phyloP scores from a whole-genome alignment of 2,888 invertebrate species.

The Habrosyne pyritoides region DNA sequence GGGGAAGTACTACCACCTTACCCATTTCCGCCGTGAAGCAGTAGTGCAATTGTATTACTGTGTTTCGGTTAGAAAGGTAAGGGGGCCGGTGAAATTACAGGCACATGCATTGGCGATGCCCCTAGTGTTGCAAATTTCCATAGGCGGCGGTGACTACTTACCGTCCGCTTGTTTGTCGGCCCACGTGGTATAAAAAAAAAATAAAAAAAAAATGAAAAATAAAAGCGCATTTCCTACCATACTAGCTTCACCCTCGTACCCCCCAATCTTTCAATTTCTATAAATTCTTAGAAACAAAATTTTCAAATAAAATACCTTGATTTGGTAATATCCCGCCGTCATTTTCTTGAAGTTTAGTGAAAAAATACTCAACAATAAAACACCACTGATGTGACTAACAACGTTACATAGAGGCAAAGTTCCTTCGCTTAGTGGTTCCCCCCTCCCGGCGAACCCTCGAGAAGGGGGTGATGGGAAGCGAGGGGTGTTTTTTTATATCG shows the following conservation, averaged over 20 bases:
- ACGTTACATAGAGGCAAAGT: conserved; percentile 34
- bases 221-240: background rate
- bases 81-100: too few species aligned
- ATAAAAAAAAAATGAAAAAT: too few species aligned
- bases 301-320: background rate
- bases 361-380: conserved; percentile 4
- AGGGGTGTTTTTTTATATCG: conserved; percentile 53
- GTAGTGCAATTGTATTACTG: too few species aligned
- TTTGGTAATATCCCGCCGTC: background rate
- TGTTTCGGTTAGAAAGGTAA: too few species aligned
- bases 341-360: background rate
- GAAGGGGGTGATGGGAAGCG: conserved; percentile 17
- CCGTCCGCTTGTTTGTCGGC: too few species aligned
- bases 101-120: too few species aligned
- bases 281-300: background rate
- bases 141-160: too few species aligned
- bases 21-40: too few species aligned
- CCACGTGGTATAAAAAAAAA: too few species aligned
- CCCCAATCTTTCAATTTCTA: background rate
- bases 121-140: too few species aligned
- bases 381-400: conserved; percentile 31
- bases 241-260: background rate
- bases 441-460: background rate
- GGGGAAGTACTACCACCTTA: too few species aligned
- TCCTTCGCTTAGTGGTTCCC: conserved; percentile 34